Evolutionary conservation across 2,113 vertebrate genomes (phyloP), one percentile per base, ranked within the genome.

Genomic region (Amblyopsis rosae): DNA sequence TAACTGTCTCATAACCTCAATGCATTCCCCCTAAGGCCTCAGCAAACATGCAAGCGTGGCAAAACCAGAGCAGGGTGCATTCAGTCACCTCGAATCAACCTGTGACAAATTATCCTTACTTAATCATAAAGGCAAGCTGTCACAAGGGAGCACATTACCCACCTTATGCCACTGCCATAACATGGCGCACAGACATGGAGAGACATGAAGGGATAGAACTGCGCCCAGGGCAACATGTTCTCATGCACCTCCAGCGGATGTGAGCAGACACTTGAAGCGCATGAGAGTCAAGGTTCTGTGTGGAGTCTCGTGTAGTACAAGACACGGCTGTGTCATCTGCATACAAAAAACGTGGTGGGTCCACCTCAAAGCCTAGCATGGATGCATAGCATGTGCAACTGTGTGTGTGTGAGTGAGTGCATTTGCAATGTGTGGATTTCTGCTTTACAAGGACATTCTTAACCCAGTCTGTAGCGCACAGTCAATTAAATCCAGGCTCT

Each of bases 401-500:
- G 26, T 45, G 41, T 51, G 49, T 53, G 70, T 65, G 32, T 60
- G 69, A 19, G 33, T 57, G 46, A 2, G 59, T 58, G 67, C 17
- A 46, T 59, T 73, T 77, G 51, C 56, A 41, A 53, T 57, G 65
- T 67, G 33, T 57, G 65, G 19, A 5, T 47, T 17, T 50, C 46
- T n/a, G 66, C n/a, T 6, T 77, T 70, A 77, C 59, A 62, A 9
- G 62, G 67, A 56, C 45, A 41, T 56, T 73, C 61, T 46, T 68
- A 67, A 72, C 15, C 19, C 46, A 62, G 76, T 65, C 55, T 73
- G 66, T 16, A 35, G 64, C 66, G 82, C 72, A 64, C 70, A 74
- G 82, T 83, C 85, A 85, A 88, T 91, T 88, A 88, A 83, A 87
- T 86, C 73, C 69, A 74, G 68, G 80, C 67, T 61, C 66, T 87